Percentiles rank a stretch among this genome's conserved stretches.
phyloP scores from a whole-genome alignment of 2,888 invertebrate genomes.

The Napeogenes sylphis region DNA sequence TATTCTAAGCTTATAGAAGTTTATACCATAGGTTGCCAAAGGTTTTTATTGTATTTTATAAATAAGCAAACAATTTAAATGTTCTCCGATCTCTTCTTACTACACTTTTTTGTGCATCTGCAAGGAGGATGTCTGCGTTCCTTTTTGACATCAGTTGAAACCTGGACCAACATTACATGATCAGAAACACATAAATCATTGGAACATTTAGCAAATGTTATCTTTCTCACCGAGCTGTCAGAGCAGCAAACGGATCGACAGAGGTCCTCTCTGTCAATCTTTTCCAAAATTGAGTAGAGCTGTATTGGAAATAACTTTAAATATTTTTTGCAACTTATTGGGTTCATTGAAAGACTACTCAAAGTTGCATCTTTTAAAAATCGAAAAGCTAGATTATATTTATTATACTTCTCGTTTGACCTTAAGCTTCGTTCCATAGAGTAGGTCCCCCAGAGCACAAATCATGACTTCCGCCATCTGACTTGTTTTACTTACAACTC shows the following conservation, averaged over 20 bases:
- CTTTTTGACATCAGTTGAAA: constrained; percentile 9
- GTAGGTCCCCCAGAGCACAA: constrained; percentile 19
- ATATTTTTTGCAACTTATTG: too few species aligned
- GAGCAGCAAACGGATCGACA: constrained; percentile 41
- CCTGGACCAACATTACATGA: constrained; percentile 13
- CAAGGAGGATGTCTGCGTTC: constrained; percentile 15
- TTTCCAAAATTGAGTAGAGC: constrained; percentile 46
- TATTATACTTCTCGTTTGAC: constrained; percentile 28
- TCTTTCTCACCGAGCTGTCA: constrained; percentile 30
- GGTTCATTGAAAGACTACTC: too few species aligned
- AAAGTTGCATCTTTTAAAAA: too few species aligned
- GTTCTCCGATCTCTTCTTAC: constrained; percentile 13
- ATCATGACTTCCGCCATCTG: constrained; percentile 25
- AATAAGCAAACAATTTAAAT: background rate
- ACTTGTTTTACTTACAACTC: constrained; percentile 24
- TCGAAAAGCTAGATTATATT: too few species aligned
- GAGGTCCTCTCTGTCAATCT: constrained; percentile 46
- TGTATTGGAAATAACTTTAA: constrained; percentile 35
- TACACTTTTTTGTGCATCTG: constrained; percentile 25
- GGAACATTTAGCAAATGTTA: too few species aligned
- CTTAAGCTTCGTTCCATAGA: constrained; percentile 47
- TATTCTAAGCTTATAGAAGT: background rate
- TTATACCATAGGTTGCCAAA: too few species aligned
- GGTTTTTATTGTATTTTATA: background rate
- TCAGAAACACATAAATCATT: background rate